These are phyloP conservation scores for Gambusia holbrooki DNA, from an alignment of 2,113 vertebrate genomes.

Conservation along the genomic window DNA sequence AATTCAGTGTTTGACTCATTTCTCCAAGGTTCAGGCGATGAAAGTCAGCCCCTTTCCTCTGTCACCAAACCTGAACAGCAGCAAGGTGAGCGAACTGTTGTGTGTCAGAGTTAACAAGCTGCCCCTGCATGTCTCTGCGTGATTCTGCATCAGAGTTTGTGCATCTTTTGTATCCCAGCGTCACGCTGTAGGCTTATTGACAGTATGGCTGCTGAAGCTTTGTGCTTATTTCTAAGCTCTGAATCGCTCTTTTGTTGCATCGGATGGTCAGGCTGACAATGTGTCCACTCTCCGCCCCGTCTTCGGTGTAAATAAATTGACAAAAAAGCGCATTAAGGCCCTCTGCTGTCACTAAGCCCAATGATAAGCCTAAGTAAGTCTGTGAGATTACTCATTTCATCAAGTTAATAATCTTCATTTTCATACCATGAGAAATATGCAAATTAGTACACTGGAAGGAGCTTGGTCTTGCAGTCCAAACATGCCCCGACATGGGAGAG, in stretches of 20 bases:
- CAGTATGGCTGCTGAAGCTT: constrained; percentile 37
- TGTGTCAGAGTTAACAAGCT: constrained; percentile 17
- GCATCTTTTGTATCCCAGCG: constrained; percentile 61
- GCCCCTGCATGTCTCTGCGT: constrained; percentile 33
- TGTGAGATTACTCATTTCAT: constrained; percentile 10
- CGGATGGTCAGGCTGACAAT: constrained; percentile 38
- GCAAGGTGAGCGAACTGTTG: constrained; percentile 79
- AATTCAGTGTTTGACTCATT: constrained; percentile 17
- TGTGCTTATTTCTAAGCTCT: constrained; percentile 40
- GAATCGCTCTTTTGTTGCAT: constrained; percentile 48
- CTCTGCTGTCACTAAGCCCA: constrained; percentile 23
- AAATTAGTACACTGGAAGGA: constrained; percentile 50
- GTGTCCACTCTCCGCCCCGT: constrained; percentile 40
- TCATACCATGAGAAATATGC: constrained; percentile 62
- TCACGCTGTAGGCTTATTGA: constrained; percentile 48
- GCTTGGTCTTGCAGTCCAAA: constrained; percentile 27
- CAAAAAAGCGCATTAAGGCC: constrained; percentile 15
- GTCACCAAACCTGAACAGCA: constrained; percentile 82
- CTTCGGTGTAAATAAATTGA: constrained; percentile 47
- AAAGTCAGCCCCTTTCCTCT: constrained; percentile 85
- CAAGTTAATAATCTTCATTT: constrained; percentile 43
- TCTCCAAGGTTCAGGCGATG: constrained; percentile 83
- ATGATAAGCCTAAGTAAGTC: constrained; percentile 17
- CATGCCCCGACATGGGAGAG: constrained; percentile 29
- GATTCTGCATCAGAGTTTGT: constrained; percentile 43